Evolutionary conservation across 2,888 invertebrate genomes (phyloP), one percentile per base, ranked within the genome.

Genomic region (Strigamia crassipes): DNA sequence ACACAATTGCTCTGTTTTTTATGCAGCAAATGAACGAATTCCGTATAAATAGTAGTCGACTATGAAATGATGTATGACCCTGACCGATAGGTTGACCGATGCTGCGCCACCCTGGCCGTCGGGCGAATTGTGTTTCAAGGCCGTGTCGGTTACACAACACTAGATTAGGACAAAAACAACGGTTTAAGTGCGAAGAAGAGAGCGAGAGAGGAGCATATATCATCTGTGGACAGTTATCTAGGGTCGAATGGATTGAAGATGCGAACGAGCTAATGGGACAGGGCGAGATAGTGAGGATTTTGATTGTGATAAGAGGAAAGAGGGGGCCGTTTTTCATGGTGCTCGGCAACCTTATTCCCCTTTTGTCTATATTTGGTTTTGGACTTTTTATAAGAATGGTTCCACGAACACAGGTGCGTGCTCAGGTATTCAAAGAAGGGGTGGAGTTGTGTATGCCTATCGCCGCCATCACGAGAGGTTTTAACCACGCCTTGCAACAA

Each of bases 141-240:
- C 56, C 56, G 21, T 56, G 56, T 56, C 56, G 56, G 56, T 56
- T 56, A 56, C 18, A 56, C 56, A 56, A 56, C 56, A 56, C 56
- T 56, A 56, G 56, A 56, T 56, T 56, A 56, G 56, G 56, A 56
- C 56, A 56, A 56, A 56, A 56, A 56, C 56, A 56, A 56, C 56
- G 18, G 56, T 56, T 56, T 56, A 56, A 56, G 56, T 56, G 56
- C 56, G 56, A 56, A 21, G 56, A 56, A 21, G 56, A 56, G 56
- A 56, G 56, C n/a, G 8, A 56, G 56, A 56, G 56, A 56, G 56
- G 18, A 56, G 56, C 21, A 18, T 56, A 56, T 56, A 56, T 56
- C 56, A 56, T 56, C n/a, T 46, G 13, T n/a, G 51, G 51, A 51
- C 51, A 51, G 51, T 51, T 51, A 51, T 51, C 51, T 51, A n/a